A percentile compares a stretch with the other conserved stretches of the same genome.
Evolutionary conservation across 2,888 invertebrate genomes (phyloP).

Genomic region (Tetramorium bicarinatum): DNA sequence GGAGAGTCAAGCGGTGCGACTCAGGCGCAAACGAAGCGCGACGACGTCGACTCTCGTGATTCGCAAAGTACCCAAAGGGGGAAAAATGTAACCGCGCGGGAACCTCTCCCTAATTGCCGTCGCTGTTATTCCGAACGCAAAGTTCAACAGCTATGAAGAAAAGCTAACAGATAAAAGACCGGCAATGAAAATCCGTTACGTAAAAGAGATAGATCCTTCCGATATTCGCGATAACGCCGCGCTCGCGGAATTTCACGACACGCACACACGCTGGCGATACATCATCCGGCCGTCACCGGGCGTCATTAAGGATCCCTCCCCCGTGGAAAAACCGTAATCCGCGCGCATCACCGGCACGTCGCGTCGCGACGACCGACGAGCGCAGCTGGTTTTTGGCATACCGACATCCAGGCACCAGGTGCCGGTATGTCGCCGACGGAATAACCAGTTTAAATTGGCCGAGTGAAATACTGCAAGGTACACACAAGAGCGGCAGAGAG

Average conservation of each 20-base stretch:
- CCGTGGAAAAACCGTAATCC: slow-evolving; percentile 62
- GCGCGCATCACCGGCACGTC: slow-evolving; percentile 46
- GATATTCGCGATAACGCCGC: not conserved
- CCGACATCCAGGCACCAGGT: slow-evolving; percentile 71
- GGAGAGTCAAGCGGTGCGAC: slow-evolving; percentile 16
- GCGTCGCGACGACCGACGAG: slow-evolving; percentile 19
- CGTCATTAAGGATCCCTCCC: slow-evolving; percentile 35
- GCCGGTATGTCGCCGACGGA: slow-evolving; percentile 67
- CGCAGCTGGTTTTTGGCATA: slow-evolving; percentile 74
- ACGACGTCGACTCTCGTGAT: not conserved
- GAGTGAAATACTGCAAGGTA: slow-evolving; percentile 69
- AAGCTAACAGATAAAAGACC: not conserved
- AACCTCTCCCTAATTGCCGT: not conserved
- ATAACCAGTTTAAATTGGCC: slow-evolving; percentile 75
- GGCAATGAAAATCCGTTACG: slow-evolving; percentile 7
- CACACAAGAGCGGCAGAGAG: slow-evolving; percentile 14
- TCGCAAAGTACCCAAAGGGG: not conserved
- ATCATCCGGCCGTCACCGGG: slow-evolving; percentile 40
- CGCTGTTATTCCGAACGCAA: not conserved
- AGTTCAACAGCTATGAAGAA: not conserved
- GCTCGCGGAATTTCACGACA: slow-evolving; percentile 3
- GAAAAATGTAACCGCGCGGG: not conserved
- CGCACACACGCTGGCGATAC: not conserved
- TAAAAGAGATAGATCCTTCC: not conserved
- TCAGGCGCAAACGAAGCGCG: slow-evolving; percentile 25